Evolutionary conservation across 1,140 invertebrate species (phyloP).

Genomic region (Drosophila seguyi): DNA sequence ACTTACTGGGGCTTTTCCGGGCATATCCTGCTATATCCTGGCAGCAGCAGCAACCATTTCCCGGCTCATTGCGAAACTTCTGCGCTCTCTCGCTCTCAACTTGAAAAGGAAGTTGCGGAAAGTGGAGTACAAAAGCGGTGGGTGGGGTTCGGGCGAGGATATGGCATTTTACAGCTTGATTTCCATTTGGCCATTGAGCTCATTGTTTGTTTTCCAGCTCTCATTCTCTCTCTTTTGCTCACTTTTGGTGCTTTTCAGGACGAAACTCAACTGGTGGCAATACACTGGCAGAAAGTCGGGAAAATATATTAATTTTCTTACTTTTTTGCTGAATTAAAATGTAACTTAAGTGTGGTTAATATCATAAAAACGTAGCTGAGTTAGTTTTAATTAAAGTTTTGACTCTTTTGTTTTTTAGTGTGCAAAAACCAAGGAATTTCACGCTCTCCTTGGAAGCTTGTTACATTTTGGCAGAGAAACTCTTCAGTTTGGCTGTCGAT

Average conservation of each 20-base stretch:
- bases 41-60: constrained; percentile 50
- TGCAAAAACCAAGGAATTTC: not conserved
- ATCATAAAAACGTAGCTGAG: not conserved
- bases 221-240: not conserved
- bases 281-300: not conserved
- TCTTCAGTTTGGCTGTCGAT: constrained; percentile 3
- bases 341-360: not conserved
- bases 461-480: no score
- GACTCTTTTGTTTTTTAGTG: no score
- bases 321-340: no score
- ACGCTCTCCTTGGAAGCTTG: not conserved
- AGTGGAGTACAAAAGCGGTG: constrained; percentile 7
- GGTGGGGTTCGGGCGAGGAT: not conserved
- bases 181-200: constrained; percentile 65
- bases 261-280: constrained; percentile 37
- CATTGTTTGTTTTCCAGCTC: constrained; percentile 48
- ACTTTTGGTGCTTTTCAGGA: not conserved
- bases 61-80: constrained; percentile 53
- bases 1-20: constrained; percentile 20
- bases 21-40: constrained; percentile 47
- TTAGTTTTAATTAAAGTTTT: not conserved
- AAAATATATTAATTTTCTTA: no score
- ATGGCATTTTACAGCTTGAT: constrained; percentile 65
- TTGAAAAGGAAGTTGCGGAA: constrained; percentile 30
- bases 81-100: constrained; percentile 23